Evolutionary conservation across 2,888 invertebrate species (phyloP).

Genomic region (Panopea generosa): DNA sequence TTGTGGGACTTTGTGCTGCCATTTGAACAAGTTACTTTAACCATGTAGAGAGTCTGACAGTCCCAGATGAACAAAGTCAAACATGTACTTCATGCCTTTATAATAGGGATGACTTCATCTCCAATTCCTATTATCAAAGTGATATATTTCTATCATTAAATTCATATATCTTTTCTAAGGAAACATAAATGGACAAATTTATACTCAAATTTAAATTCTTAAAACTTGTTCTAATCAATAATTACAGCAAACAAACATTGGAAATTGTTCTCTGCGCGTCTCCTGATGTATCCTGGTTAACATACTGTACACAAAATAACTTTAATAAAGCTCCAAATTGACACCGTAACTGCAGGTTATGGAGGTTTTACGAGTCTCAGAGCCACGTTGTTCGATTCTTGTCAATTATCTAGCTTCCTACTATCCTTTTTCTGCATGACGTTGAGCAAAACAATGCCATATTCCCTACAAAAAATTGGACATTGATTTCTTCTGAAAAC

Average conservation of each 20-base stretch:
- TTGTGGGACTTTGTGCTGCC: too few relatives aligned
- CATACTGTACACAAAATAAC: slow-evolving; percentile 59
- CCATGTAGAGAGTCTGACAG: too few relatives aligned
- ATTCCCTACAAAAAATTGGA: slow-evolving; percentile 23
- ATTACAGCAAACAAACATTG: slow-evolving; percentile 29
- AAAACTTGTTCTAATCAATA: slow-evolving; percentile 43
- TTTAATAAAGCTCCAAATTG: slow-evolving; percentile 61
- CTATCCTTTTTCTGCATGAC: slow-evolving; percentile 16
- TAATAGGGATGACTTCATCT: too few relatives aligned
- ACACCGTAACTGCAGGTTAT: slow-evolving; percentile 62
- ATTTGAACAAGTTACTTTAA: too few relatives aligned
- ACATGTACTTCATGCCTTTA: too few relatives aligned
- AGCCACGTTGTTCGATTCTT: slow-evolving; percentile 53
- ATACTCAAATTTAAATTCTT: slow-evolving; percentile 11
- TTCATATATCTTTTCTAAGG: background rate
- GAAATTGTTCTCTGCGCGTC: slow-evolving; percentile 32
- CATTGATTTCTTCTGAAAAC: slow-evolving; percentile 36
- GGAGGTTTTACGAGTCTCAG: slow-evolving; percentile 52
- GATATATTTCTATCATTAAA: too few relatives aligned
- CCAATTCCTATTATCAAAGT: too few relatives aligned
- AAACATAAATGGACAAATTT: background rate
- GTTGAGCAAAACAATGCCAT: slow-evolving; percentile 30
- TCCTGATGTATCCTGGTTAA: slow-evolving; percentile 32
- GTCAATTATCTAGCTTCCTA: slow-evolving; percentile 46
- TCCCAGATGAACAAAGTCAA: too few relatives aligned